Evolutionary conservation across 2,113 vertebrate genomes (phyloP), one percentile per base, ranked within the genome.

Genomic region (Syngnathus floridae): DNA sequence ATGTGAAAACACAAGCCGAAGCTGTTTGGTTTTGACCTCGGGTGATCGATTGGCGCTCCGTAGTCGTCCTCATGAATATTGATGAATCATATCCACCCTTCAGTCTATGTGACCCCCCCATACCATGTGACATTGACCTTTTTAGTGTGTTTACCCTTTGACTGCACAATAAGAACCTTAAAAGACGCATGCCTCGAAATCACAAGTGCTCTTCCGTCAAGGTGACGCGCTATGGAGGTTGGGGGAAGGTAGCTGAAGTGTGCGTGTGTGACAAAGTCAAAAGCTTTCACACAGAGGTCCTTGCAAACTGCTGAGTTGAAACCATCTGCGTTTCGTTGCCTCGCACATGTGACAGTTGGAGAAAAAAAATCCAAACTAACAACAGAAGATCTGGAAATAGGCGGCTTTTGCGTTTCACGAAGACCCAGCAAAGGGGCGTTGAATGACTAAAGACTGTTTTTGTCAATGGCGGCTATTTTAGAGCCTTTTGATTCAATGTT

Each of bases 31-130:
- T 49, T 70, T 75, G 41, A 71, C 69, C 66, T 64, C 16, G n/a
- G 54, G 35, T 58, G 35, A 66, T 73, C 56, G 26, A 67, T 62
- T 54, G 49, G 54, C 31, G 65, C 69, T 67, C 5, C 22, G 40
- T 26, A 22, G 12, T 38, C 46, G 31, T 62, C 26, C 65, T 71
- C 35, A 58, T 78, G 48, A 73, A 76, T 79, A 74, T 72, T 68
- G 54, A 79, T 77, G 62, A 66, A 22, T 65, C 55, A n/a, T 35
- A 58, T 21, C 26, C 62, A 22, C 22, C 67, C 40, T 16, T 70
- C 63, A 64, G 67, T 56, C 56, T 51, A 57, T 26, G 64, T 36
- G 64, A 62, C 5, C 6, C 54, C n/a, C 49, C 49, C 31, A 0
- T 31, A 31, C 26, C 31, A 16, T 21, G 1, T 45, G 66, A 31